Percentiles rank a stretch among this genome's conserved stretches.
These are phyloP conservation scores for Arenicola marina DNA, from an alignment of 2,888 invertebrate species.

Conservation along the genomic window DNA sequence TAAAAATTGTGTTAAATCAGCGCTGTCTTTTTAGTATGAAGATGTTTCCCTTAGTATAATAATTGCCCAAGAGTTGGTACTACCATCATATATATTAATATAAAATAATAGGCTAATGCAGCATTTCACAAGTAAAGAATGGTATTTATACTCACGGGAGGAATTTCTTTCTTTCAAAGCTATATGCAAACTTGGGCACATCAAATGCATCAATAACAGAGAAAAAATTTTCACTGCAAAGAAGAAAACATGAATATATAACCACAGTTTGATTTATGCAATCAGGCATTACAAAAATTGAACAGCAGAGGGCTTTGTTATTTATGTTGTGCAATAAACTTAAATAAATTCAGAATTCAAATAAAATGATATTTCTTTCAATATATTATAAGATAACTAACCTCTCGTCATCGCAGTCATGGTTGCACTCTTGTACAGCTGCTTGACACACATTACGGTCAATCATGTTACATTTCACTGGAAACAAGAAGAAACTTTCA, in stretches of 20 bases:
- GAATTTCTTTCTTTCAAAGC: constrained; percentile 80
- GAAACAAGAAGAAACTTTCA: constrained; percentile 1
- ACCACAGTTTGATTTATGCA: not conserved
- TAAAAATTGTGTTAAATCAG: constrained; percentile 26
- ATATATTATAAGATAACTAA: constrained; percentile 10
- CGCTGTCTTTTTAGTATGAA: no score
- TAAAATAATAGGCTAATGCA: no score
- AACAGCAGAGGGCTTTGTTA: not conserved
- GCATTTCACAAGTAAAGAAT: no score
- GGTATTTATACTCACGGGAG: no score
- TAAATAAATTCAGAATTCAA: not conserved
- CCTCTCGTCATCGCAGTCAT: constrained; percentile 51
- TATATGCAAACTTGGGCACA: constrained; percentile 78
- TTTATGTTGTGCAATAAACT: not conserved
- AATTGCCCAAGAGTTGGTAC: no score
- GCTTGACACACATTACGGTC: constrained; percentile 74
- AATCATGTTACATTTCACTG: constrained; percentile 68
- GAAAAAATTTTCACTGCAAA: constrained; percentile 48
- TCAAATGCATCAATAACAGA: constrained; percentile 79
- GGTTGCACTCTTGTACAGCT: constrained; percentile 71
- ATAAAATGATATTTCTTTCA: not conserved
- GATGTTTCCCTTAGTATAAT: no score
- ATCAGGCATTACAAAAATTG: not conserved
- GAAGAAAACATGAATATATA: constrained; percentile 3
- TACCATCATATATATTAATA: no score